These are phyloP conservation scores for Drosophila paracracens DNA, from an alignment of 2,888 invertebrate species.

Conservation along the genomic window DNA sequence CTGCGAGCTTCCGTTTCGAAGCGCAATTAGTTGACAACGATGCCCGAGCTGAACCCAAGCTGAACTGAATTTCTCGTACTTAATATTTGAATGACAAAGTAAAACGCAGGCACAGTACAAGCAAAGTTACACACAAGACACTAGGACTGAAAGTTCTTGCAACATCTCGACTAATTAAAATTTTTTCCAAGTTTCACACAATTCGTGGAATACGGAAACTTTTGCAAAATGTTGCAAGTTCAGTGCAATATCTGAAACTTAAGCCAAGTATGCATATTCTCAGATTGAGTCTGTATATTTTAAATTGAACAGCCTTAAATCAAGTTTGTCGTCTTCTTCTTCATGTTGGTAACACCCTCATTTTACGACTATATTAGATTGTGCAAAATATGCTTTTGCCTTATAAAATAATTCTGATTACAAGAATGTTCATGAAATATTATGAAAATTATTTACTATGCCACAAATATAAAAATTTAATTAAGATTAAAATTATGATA, in stretches of 20 bases:
- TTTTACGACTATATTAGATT: background rate
- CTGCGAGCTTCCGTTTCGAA: slow-evolving; percentile 35
- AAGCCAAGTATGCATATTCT: background rate
- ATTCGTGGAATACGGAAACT: background rate
- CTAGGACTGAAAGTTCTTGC: slow-evolving; percentile 10
- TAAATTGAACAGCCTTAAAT: background rate
- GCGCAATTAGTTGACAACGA: slow-evolving; percentile 50
- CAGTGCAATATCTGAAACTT: background rate
- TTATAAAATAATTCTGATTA: background rate
- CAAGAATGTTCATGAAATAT: no score
- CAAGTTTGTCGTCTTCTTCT: background rate
- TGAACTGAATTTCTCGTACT: slow-evolving; percentile 3
- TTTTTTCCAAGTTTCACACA: slow-evolving; percentile 28
- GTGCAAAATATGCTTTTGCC: background rate
- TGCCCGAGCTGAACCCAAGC: slow-evolving; percentile 10
- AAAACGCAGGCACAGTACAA: slow-evolving; percentile 4
- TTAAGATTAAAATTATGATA: background rate
- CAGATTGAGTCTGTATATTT: background rate
- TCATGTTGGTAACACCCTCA: background rate
- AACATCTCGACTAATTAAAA: slow-evolving; percentile 65
- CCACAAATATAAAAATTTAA: background rate
- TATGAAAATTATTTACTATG: background rate
- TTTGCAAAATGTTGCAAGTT: background rate
- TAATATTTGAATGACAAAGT: background rate
- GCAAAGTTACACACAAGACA: slow-evolving; percentile 15